Evolutionary conservation across 2,113 vertebrate genomes (phyloP), one percentile per base, ranked within the genome.

Genomic region (Gymnogyps californianus): DNA sequence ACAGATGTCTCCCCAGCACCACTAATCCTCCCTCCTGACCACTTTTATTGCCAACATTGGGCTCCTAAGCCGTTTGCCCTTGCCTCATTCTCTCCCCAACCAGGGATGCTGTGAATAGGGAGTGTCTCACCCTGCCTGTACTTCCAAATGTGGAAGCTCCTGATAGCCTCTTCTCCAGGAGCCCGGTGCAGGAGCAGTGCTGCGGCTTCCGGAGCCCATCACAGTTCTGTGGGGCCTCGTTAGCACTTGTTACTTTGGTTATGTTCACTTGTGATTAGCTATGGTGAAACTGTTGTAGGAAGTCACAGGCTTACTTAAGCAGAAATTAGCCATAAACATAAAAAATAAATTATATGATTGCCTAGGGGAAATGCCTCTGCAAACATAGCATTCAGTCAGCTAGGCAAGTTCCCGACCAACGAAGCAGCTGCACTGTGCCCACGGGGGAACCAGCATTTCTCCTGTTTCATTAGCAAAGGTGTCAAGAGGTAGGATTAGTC

Each of bases 151-250:
- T 44, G 32, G 58, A 89, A 22, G 47, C 29, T 86, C 32, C n/a
- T 59, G 38, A 86, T 32, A 71, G 61, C 15, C 4, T 54, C 38
- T 71, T 86, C 19, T 7, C 17, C 1, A 4, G 54, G 40, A 89
- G 25, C 32, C 18, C 3, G 0, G 59, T 1, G 4, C 5, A 16
- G 54, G 36, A 66, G 46, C 0, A 0, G 5, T 32, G 46, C 49
- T 90, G 65, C 0, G 7, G 67, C 67, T 81, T 59, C 74, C 1
- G 2, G 51, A 93, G 87, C 51, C 32, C 19, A 2, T 84, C 69
- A 38, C 1, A 2, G 31, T 71, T 89, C 81, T 78, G 65, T 40
- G 42, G 25, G 57, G 34, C 47, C 81, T 89, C 14, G 6, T 70
- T 84, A 94, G 61, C 4, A 5, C 55, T 87, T 36, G 42, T 64